Evolutionary conservation across 2,888 invertebrate genomes (phyloP), one percentile per base, ranked within the genome.

Genomic region (Junonia oenone): DNA sequence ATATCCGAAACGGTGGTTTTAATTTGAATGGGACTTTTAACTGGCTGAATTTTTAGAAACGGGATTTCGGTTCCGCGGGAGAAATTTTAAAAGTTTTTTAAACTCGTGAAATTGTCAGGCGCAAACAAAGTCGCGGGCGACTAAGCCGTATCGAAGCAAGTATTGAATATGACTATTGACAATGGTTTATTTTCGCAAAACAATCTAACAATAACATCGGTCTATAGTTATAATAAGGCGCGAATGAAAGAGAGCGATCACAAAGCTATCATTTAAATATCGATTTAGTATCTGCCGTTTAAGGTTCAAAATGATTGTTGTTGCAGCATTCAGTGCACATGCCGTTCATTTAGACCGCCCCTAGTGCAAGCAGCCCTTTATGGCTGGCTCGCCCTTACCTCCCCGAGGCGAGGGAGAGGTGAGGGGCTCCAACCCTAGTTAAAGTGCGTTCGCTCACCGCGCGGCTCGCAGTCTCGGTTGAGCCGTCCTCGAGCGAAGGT

Each of bases 261-360:
- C 6, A 5, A 8, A 2, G 6, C 17, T 15, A 26, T 11, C 43
- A 22, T 37, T 47, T 43, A 14, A 56, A 52, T 43, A 52, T 27
- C 11, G 27, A 17, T 35, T 48, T 40, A 56, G 26, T 51, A 19
- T 29, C 43, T 4, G 8, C 13, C 26, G 35, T 40, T 40, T 35
- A 56, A 27, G 40, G 56, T 43, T 56, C 43, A 52, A 45, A 56
- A 43, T 11, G 43, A 27, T 43, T 0, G 38, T 40, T 47, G 45
- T 45, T 51, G 53, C 51, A 52, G 46, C 47, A 43, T 46, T 54
- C 35, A 37, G 26, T 59, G 51, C 55, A 58, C 35, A 56, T 53
- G 52, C 47, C 53, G 57, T 59, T 49, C 53, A 54, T 56, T 61
- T 56, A 61, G 46, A 15, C 61, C 33, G 29, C 19, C 31, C 62